These are phyloP conservation scores for Cyclura pinguis DNA, from an alignment of 2,797 vertebrate species.

Conservation along the genomic window DNA sequence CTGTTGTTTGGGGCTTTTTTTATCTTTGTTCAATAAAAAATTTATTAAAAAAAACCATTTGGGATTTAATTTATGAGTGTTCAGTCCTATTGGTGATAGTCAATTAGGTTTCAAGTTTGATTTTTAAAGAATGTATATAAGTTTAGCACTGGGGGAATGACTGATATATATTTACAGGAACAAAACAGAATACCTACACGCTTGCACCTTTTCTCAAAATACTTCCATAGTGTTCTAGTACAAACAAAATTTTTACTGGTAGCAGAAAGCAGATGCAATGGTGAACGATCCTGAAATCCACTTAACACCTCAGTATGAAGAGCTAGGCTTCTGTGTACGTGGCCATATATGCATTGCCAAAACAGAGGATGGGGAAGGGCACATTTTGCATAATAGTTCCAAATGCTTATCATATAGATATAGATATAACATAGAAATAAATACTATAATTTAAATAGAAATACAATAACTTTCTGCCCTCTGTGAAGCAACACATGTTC, in stretches of 20 bases:
- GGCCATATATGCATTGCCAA: too few species aligned
- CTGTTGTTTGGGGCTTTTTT: too few species aligned
- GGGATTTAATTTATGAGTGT: too few species aligned
- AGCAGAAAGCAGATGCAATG: not conserved
- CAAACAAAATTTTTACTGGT: not conserved
- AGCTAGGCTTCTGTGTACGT: not conserved
- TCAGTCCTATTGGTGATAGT: too few species aligned
- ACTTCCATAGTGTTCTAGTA: not conserved
- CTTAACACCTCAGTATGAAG: not conserved
- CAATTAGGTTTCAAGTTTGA: too few species aligned
- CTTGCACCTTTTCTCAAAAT: not conserved
- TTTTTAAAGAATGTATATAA: too few species aligned
- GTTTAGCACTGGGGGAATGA: not conserved
- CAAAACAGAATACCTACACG: not conserved
- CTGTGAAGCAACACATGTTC: not conserved
- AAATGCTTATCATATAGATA: not conserved
- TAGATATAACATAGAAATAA: not conserved
- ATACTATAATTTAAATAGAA: too few species aligned
- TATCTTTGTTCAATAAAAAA: too few species aligned
- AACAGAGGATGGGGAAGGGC: too few species aligned
- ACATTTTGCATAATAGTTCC: not conserved
- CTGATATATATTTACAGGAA: not conserved
- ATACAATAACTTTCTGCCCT: not conserved
- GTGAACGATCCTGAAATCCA: not conserved
- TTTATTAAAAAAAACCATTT: too few species aligned